These are phyloP conservation scores for Eupithecia subfuscata DNA, from an alignment of 2,888 invertebrate genomes.

Conservation along the genomic window DNA sequence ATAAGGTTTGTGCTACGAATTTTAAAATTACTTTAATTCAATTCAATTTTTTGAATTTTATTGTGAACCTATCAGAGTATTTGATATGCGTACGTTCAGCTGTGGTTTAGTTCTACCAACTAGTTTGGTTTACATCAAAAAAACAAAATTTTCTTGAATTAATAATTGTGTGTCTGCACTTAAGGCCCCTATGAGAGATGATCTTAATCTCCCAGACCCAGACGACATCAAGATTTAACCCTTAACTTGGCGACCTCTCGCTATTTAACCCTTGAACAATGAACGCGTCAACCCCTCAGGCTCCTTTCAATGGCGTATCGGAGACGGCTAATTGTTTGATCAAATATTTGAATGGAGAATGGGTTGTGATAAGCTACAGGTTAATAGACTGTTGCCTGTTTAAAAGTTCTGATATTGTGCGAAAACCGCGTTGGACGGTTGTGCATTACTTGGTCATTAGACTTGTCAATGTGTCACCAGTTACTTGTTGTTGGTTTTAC, in stretches of 20 bases:
- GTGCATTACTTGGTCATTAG: no score
- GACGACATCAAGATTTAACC: not conserved
- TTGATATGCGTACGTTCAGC: not conserved
- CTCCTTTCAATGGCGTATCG: constrained; percentile 38
- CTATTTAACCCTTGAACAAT: constrained; percentile 1
- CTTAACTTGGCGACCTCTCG: not conserved
- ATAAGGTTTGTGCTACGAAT: no score
- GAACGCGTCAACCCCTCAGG: constrained; percentile 29
- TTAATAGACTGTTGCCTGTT: constrained; percentile 3
- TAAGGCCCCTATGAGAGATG: not conserved
- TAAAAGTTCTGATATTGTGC: not conserved
- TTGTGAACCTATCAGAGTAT: not conserved
- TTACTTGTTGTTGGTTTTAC: not conserved
- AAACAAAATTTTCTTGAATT: not conserved
- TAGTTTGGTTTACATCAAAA: not conserved
- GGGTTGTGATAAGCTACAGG: constrained; percentile 14
- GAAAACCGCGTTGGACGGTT: not conserved
- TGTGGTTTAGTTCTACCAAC: not conserved
- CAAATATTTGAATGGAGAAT: constrained; percentile 29
- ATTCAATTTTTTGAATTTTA: not conserved
- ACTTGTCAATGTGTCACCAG: no score
- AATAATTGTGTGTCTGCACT: not conserved
- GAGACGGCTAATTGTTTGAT: constrained; percentile 22
- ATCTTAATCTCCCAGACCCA: not conserved
- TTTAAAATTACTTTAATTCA: no score